These are phyloP conservation scores for Drosophila punjabiensis DNA, from an alignment of 1,140 invertebrate genomes.

Conservation along the genomic window DNA sequence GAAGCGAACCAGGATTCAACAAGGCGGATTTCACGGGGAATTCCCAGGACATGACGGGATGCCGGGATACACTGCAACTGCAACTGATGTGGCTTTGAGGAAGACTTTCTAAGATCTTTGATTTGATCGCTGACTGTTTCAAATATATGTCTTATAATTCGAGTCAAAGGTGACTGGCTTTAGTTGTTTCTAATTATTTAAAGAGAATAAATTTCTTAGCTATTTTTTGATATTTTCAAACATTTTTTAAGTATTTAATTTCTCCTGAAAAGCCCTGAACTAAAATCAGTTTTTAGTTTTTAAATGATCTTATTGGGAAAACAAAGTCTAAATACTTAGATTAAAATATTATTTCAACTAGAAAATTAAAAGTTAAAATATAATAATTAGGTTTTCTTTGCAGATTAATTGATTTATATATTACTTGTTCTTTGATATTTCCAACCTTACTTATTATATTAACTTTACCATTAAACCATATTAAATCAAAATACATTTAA, in stretches of 20 bases:
- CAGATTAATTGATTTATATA: neutral
- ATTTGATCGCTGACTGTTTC: neutral
- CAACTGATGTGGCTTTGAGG: conserved; percentile 4
- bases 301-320: too few relatives aligned
- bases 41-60: conserved; percentile 55
- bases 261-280: neutral
- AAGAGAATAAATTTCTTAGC: neutral
- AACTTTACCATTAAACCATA: too few relatives aligned
- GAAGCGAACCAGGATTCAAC: conserved; percentile 6
- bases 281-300: too few relatives aligned
- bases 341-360: neutral
- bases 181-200: neutral
- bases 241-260: neutral
- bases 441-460: too few relatives aligned
- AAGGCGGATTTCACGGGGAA: conserved; percentile 51
- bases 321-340: too few relatives aligned
- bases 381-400: neutral
- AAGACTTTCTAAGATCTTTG: neutral
- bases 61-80: conserved; percentile 40
- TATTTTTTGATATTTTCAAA: neutral
- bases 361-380: neutral
- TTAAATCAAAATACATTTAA: neutral
- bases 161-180: neutral
- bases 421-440: neutral
- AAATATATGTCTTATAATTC: too few relatives aligned